These are phyloP conservation scores for Hylaeus anthracinus DNA, from an alignment of 1,140 invertebrate genomes.

Conservation along the genomic window DNA sequence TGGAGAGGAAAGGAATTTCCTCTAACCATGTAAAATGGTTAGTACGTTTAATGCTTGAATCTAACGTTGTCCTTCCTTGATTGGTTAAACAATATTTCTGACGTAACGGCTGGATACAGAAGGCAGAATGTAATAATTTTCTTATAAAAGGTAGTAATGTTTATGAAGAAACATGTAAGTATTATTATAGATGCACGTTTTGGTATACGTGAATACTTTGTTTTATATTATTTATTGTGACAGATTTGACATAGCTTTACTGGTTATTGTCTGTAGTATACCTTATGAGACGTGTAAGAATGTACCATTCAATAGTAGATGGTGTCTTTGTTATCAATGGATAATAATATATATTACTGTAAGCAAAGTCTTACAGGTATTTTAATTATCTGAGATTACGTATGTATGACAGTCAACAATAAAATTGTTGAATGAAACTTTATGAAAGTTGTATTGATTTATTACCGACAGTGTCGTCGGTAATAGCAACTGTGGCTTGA, in stretches of 20 bases:
- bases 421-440: too few relatives aligned
- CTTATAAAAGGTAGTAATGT: not conserved
- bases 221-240: not conserved
- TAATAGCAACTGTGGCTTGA: constrained; percentile 5
- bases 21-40: constrained; percentile 37
- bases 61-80: not conserved
- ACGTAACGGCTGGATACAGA: too few relatives aligned
- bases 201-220: not conserved
- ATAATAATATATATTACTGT: not conserved
- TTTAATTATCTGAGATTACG: not conserved
- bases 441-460: not conserved
- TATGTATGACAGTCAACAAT: not conserved
- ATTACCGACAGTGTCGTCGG: constrained; percentile 31
- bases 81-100: not conserved
- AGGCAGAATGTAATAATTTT: too few relatives aligned
- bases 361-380: not conserved
- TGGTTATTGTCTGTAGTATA: not conserved
- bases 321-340: not conserved
- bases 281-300: not conserved
- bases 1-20: constrained; percentile 57
- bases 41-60: constrained; percentile 32
- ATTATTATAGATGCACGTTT: not conserved
- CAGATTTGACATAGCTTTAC: not conserved
- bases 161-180: not conserved
- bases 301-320: not conserved